These are phyloP conservation scores for Muntiacus muntjak DNA, from an alignment of 2,113 vertebrate genomes.

Conservation along the genomic window DNA sequence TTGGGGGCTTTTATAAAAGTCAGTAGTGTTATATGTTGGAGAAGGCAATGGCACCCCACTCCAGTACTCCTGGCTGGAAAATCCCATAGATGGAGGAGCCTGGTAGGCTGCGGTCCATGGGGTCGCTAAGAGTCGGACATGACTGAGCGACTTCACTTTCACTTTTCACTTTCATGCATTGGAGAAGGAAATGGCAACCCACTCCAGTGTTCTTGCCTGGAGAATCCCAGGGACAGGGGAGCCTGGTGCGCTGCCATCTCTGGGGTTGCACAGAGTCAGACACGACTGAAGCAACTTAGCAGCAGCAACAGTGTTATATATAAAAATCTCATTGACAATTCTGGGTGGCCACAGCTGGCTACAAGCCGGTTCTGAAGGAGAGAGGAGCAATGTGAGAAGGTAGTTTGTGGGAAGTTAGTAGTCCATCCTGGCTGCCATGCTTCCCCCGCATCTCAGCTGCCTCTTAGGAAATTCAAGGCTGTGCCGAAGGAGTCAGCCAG, in stretches of 20 bases:
- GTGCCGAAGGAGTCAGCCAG: background rate
- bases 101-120: no score
- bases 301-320: background rate
- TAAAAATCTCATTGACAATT: background rate
- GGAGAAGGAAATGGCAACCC: no score
- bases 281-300: no score
- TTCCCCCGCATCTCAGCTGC: background rate
- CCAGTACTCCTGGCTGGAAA: no score
- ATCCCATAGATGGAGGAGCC: no score
- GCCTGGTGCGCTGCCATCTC: no score
- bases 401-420: background rate
- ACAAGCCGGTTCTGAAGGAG: background rate
- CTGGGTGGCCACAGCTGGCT: background rate
- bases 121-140: rapidly evolving
- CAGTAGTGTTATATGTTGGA: background rate
- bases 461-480: background rate
- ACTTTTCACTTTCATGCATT: no score
- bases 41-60: no score
- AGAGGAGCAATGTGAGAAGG: background rate
- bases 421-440: background rate
- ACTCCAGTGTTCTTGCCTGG: no score
- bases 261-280: no score
- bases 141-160: no score
- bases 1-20: background rate
- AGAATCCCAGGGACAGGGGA: no score